phyloP scores from a whole-genome alignment of 2,113 vertebrate species.

The Gadus macrocephalus region DNA sequence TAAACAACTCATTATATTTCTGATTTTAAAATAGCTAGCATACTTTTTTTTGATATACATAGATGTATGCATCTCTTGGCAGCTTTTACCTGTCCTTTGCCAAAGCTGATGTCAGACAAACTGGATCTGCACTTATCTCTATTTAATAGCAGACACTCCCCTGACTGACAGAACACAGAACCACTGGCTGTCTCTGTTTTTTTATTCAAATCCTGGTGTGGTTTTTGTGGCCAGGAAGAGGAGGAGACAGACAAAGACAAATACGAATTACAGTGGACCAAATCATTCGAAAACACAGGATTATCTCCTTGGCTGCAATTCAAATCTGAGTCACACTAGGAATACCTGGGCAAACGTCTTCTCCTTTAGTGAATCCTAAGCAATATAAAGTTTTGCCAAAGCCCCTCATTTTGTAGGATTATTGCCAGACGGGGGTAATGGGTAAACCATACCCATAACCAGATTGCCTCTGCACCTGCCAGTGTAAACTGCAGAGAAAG shows the following conservation, averaged over 20 bases:
- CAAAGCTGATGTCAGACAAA: not conserved
- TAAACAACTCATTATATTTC: too few relatives aligned
- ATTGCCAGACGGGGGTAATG: slow-evolving; percentile 36
- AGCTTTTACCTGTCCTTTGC: too few relatives aligned
- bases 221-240: slow-evolving; percentile 54
- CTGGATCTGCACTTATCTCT: not conserved
- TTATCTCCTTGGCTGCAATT: slow-evolving; percentile 43
- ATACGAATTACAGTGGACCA: slow-evolving; percentile 61
- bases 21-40: too few relatives aligned
- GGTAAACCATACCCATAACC: slow-evolving; percentile 22
- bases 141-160: slow-evolving; percentile 6
- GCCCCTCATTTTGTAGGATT: slow-evolving; percentile 54
- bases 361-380: slow-evolving; percentile 12
- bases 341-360: slow-evolving; percentile 54
- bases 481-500: slow-evolving; percentile 27
- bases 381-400: slow-evolving; percentile 44
- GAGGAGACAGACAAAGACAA: slow-evolving; percentile 52
- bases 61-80: too few relatives aligned
- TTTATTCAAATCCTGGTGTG: slow-evolving; percentile 22
- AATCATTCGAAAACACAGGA: slow-evolving; percentile 47
- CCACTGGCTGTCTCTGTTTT: slow-evolving; percentile 42
- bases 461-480: slow-evolving; percentile 39
- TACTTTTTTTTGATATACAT: too few relatives aligned
- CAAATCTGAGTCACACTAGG: slow-evolving; percentile 12
- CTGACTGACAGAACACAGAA: slow-evolving; percentile 13